Evolutionary conservation across 1,140 invertebrate species (phyloP).

Genomic region (Cheumatopsyche charites): DNA sequence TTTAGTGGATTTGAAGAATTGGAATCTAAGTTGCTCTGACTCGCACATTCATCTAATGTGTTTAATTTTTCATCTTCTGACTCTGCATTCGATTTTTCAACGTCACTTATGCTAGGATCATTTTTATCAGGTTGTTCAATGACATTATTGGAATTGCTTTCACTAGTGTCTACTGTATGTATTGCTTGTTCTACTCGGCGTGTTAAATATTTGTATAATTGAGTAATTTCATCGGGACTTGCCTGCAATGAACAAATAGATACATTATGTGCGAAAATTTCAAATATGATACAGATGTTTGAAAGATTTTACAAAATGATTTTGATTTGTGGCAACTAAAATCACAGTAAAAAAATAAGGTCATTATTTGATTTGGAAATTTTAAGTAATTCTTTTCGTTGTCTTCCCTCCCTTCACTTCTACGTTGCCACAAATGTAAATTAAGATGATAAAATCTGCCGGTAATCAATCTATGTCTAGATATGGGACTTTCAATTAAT

Average conservation of each 20-base stretch:
- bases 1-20: conserved; percentile 29
- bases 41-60: not conserved
- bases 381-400: too few species aligned
- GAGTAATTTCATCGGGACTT: conserved; percentile 44
- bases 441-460: too few species aligned
- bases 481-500: too few species aligned
- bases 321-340: too few species aligned
- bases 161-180: conserved; percentile 26
- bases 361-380: too few species aligned
- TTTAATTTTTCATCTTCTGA: not conserved
- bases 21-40: not conserved
- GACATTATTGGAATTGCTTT: not conserved
- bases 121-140: conserved; percentile 4
- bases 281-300: too few species aligned
- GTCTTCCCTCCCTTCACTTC: too few species aligned
- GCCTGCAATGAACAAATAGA: conserved; percentile 33
- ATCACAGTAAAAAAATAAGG: too few species aligned
- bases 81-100: not conserved
- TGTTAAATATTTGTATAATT: conserved; percentile 39
- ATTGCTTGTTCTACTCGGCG: conserved; percentile 39
- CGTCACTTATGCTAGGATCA: not conserved
- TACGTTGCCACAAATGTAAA: too few species aligned
- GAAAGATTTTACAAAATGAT: too few species aligned
- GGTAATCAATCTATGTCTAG: too few species aligned
- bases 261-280: too few species aligned